Evolutionary conservation across 1,140 invertebrate species (phyloP), one percentile per base, ranked within the genome.

Genomic region (Microplitis mediator): DNA sequence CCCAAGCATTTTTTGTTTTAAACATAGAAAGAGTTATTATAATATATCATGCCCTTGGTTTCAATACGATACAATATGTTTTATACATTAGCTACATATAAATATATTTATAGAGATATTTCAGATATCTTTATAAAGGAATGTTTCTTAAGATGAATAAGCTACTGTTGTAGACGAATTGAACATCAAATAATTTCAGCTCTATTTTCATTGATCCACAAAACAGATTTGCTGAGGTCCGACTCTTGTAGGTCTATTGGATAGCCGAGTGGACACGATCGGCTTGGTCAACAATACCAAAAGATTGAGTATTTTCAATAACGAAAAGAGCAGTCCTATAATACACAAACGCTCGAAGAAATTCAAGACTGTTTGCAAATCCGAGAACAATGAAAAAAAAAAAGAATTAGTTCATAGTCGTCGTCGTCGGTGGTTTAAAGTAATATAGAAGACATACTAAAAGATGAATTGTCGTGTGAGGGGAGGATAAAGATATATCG

Each of bases 281-380:
- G 36, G 36, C 9, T 61, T 16, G 68, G 56, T 69, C 63, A 60
- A 54, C 64, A 74, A 61, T 62, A 35, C 60, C 31, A 39, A 52
- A 34, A 71, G 69, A 70, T 71, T 61, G 63, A 60, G 71, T 74
- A 72, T 78, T 75, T 35, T 32, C 45, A 39, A 39, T 71, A 72
- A 64, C 74, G 70, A 80, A 80, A 78, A 31, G 78, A 80, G 78
- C 78, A 80, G 61, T 58, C 56, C 56, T 8, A 58, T 45, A 45
- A 45, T 58, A 58, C 23, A 54, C 52, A 23, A 11, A 58, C 56
- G 56, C 68, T 69, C 45, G 35, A 61, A 58, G 68, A 61, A 69
- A 69, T 36, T 69, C 68, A 51, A 69, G 36, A 69, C 68, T 69
- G 68, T 69, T 69, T 69, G 68, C 68, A 69, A 69, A 69, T 62